Evolutionary conservation across 2,888 invertebrate species (phyloP).

Genomic region (Oscheius myriophilus): DNA sequence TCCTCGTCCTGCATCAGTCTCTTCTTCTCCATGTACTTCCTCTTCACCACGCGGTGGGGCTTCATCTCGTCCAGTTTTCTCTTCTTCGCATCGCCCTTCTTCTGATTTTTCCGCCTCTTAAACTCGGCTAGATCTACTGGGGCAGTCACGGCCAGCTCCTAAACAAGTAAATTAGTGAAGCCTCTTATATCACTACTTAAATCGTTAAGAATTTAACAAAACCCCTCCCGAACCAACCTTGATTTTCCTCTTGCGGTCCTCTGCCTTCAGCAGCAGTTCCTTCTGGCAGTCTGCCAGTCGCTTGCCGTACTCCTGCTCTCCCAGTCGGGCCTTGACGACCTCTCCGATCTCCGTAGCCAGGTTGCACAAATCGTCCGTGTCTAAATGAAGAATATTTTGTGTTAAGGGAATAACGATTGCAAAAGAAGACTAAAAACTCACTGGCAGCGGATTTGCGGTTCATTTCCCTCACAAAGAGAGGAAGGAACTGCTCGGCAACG

Average conservation of each 20-base stretch:
- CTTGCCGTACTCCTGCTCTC: slow-evolving; percentile 51
- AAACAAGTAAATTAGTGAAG: background rate
- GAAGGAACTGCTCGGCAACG: slow-evolving; percentile 48
- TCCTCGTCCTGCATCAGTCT: slow-evolving; percentile 25
- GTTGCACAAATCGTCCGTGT: slow-evolving; percentile 53
- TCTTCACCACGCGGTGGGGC: slow-evolving; percentile 60
- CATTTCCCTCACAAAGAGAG: slow-evolving; percentile 59
- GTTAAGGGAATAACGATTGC: too few relatives aligned
- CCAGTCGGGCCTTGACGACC: slow-evolving; percentile 53
- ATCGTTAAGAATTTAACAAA: background rate
- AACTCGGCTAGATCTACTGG: slow-evolving; percentile 51
- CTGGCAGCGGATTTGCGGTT: slow-evolving; percentile 47
- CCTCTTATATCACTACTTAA: background rate
- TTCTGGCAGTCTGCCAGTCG: slow-evolving; percentile 48
- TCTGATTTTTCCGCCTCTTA: slow-evolving; percentile 57
- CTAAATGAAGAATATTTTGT: slow-evolving; percentile 35
- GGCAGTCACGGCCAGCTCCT: slow-evolving; percentile 55
- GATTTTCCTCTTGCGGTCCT: slow-evolving; percentile 50
- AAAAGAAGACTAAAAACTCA: slow-evolving; percentile 26
- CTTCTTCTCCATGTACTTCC: slow-evolving; percentile 39
- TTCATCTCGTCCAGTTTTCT: slow-evolving; percentile 60
- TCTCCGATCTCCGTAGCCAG: slow-evolving; percentile 59
- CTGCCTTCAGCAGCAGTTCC: slow-evolving; percentile 36
- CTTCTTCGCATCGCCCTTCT: slow-evolving; percentile 53
- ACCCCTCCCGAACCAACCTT: slow-evolving; percentile 29